Conservation (phyloP, 2,888 invertebrate genomes). For the Maniola hyperantus region DNA sequence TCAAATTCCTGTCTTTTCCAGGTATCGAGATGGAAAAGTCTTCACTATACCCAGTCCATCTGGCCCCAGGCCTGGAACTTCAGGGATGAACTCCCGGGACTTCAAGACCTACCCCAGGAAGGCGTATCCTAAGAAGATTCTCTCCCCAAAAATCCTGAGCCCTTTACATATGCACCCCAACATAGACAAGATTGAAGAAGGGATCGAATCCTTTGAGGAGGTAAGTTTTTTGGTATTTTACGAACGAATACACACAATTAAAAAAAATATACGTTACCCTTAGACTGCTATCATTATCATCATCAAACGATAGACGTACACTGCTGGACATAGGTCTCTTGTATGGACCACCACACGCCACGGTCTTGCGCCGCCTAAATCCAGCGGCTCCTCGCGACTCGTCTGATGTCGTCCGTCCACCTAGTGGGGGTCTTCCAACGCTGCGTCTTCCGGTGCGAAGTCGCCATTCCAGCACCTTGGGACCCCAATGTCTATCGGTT, state of each 20-base stretch:
- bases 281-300: too few relatives aligned
- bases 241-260: too few relatives aligned
- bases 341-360: too few relatives aligned
- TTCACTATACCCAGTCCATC: conserved; percentile 54
- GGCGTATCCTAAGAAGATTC: conserved; percentile 23
- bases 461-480: too few relatives aligned
- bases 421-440: too few relatives aligned
- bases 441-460: too few relatives aligned
- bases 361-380: too few relatives aligned
- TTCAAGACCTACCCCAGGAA: conserved; percentile 36
- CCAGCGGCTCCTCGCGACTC: too few relatives aligned
- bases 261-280: neutral
- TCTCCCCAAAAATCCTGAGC: conserved; percentile 24
- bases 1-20: conserved; percentile 37
- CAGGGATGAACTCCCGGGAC: conserved; percentile 48
- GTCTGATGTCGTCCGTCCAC: too few relatives aligned
- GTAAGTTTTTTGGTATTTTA: conserved; percentile 46
- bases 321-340: too few relatives aligned
- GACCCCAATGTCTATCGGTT: too few relatives aligned
- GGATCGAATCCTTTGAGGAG: conserved; percentile 55
- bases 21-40: conserved; percentile 63
- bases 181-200: conserved; percentile 52
- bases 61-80: conserved; percentile 52
- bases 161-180: conserved; percentile 43
- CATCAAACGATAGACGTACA: too few relatives aligned